These are phyloP conservation scores for Hoplodrina blanda DNA, from an alignment of 2,888 invertebrate genomes.

Conservation along the genomic window DNA sequence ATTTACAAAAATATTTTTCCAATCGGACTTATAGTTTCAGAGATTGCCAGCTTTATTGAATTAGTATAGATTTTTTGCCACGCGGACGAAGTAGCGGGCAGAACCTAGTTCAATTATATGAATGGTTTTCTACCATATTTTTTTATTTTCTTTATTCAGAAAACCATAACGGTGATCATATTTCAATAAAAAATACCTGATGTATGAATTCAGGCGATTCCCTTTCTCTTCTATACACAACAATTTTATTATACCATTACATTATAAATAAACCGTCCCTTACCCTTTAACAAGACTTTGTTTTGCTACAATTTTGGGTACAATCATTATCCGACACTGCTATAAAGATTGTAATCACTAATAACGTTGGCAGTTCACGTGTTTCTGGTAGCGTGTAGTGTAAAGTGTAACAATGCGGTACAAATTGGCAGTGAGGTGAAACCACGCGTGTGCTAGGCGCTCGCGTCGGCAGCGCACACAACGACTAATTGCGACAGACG, in stretches of 20 bases:
- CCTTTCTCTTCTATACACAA: too few relatives aligned
- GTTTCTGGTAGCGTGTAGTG: conserved; percentile 59
- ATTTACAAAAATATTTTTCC: too few relatives aligned
- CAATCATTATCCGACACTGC: conserved; percentile 46
- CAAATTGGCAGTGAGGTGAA: conserved; percentile 80
- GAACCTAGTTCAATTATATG: too few relatives aligned
- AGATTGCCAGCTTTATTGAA: too few relatives aligned
- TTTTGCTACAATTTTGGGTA: conserved; percentile 27
- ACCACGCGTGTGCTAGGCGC: conserved; percentile 74
- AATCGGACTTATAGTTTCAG: too few relatives aligned
- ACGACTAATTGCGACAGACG: conserved; percentile 76
- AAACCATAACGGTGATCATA: too few relatives aligned
- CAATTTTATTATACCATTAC: neutral
- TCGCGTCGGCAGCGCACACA: conserved; percentile 67
- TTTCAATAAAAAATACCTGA: too few relatives aligned
- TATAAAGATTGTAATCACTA: conserved; percentile 40
- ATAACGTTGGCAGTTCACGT: conserved; percentile 39
- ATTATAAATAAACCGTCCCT: conserved; percentile 43
- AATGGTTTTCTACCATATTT: too few relatives aligned
- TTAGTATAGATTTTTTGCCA: too few relatives aligned
- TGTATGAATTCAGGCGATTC: too few relatives aligned
- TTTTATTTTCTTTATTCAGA: too few relatives aligned
- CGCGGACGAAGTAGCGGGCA: too few relatives aligned
- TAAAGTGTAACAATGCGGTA: conserved; percentile 74
- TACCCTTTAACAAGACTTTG: conserved; percentile 32